Base-by-base conservation (phyloP, 2,113 vertebrate species). In the Conger conger region DNA sequence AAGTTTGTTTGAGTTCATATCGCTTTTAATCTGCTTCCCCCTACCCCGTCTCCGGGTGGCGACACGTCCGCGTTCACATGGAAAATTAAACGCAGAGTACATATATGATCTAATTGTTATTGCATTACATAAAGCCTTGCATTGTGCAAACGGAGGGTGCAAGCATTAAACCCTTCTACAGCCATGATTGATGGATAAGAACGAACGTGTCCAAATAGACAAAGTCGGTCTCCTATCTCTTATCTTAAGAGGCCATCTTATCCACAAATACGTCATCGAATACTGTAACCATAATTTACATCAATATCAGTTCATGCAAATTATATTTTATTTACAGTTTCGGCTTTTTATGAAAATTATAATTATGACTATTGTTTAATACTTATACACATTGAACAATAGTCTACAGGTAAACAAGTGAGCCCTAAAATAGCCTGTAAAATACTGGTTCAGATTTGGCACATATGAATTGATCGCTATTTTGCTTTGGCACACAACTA, bases 1-100 rank as follows among this genome's bases (percentile, higher is more conserved):
- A 18, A 76, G 84, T 79, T 88, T 88, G 83, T 85, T 90, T 86
- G 13, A 87, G 86, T 84, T 86, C 38, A 87, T 78, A 87, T 76
- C 68, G 68, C 38, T 79, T 85, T 38, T 79, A 57, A 87, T 81
- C 77, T 53, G 8, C 84, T 76, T 81, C 85, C 50, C 0, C 81
- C 78, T 45, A 35, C 81, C 18, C 81, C 4, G 15, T 17, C 77
- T 50, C 80, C 76, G 50, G 79, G 73, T 86, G 85, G 79, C 81
- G 84, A 89, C 86, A 82, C 83, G 86, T 82, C 80, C 80, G 83
- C 35, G 16, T 82, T 78, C 78, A 81, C 73, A 86, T 87, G 82
- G 82, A 88, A 68, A 33, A 81, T 37, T 83, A 80, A 78, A 78
- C 38, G 76, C 30, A 76, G 36, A 30, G 76, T n/a, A 40, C 81